Evolutionary conservation across 1,140 invertebrate species (phyloP), one percentile per base, ranked within the genome.

Genomic region (Halictus rubicundus): DNA sequence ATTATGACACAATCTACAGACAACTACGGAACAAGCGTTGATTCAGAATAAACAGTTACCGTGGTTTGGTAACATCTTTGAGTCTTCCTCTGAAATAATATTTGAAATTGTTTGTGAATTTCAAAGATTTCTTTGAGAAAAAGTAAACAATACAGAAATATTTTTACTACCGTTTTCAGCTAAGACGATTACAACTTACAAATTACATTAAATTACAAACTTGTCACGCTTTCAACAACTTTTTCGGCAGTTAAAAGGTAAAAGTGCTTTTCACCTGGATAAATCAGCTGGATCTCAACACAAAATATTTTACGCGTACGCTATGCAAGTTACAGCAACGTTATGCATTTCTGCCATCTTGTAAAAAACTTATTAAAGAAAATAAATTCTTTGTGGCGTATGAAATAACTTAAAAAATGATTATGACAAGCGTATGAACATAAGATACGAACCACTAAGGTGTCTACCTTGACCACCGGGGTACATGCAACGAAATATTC

Each of bases 401-500:
- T 76, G 61, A 78, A 80, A 76, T 69, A 86, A 85, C 65, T 83
- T 68, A 80, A 83, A 5, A 64, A 87, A 78, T 73, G 77, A 89
- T 89, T 88, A 90, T 91, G 91, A 91, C 83, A 92, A 93, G 90
- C 90, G 89, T 89, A 92, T 91, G 88, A 92, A 89, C 90, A 88
- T 91, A 92, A 90, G 91, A 94, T 94, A 95, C 94, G 92, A 94
- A 95, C 94, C 94, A 94, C 94, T 94, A 93, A 96, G 95, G 91
- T 97, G 96, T 91, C 96, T 95, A 93, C 96, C 96, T 95, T 97
- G 97, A 86, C 96, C 96, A 39, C 97, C 97, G 14, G 97, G 99
- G 94, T 99, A 99, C 96, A 99, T 99, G 95, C 98, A 99, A 70
- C 99, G 95, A 94, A 99, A 99, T 88, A 99, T 98, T 83, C 98